Evolutionary conservation across 2,113 vertebrate species (phyloP).

Genomic region (Cricetomys ansorgei): DNA sequence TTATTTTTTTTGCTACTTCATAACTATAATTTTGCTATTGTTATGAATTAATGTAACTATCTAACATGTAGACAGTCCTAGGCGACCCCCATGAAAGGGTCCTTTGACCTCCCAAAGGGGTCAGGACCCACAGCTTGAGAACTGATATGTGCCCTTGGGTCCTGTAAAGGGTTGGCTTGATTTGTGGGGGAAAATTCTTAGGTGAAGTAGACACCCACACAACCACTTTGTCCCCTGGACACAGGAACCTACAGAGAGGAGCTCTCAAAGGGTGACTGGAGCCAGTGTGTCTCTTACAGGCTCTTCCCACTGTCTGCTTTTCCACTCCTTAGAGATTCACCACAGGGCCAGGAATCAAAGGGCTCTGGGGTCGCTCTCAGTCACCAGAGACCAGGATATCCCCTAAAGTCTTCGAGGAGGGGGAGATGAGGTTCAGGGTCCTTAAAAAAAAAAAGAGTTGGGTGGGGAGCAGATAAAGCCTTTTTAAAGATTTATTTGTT

Average conservation of each 20-base stretch:
- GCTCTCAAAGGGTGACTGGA: rapidly evolving
- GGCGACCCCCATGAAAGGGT: too few relatives aligned
- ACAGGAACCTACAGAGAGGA: background rate
- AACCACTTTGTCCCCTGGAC: rapidly evolving
- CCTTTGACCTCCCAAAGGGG: too few relatives aligned
- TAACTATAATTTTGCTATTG: too few relatives aligned
- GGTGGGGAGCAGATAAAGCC: too few relatives aligned
- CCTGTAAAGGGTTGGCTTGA: rapidly evolving
- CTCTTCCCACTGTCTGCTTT: rapidly evolving
- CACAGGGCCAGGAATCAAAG: background rate
- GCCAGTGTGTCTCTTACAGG: rapidly evolving
- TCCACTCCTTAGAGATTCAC: rapidly evolving
- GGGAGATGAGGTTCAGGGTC: rapidly evolving
- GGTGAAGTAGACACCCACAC: rapidly evolving
- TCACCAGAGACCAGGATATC: background rate
- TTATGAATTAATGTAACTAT: too few relatives aligned
- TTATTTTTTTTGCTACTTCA: too few relatives aligned
- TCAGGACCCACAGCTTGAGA: too few relatives aligned
- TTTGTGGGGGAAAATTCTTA: rapidly evolving
- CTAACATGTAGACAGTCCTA: too few relatives aligned
- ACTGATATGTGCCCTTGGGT: background rate
- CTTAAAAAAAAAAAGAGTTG: rapidly evolving
- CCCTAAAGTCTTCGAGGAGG: rapidly evolving
- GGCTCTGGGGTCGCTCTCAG: background rate
- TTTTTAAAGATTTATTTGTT: background rate